Base-by-base conservation (phyloP, 2,888 invertebrate species). In the Schrankia costaestrigalis region DNA sequence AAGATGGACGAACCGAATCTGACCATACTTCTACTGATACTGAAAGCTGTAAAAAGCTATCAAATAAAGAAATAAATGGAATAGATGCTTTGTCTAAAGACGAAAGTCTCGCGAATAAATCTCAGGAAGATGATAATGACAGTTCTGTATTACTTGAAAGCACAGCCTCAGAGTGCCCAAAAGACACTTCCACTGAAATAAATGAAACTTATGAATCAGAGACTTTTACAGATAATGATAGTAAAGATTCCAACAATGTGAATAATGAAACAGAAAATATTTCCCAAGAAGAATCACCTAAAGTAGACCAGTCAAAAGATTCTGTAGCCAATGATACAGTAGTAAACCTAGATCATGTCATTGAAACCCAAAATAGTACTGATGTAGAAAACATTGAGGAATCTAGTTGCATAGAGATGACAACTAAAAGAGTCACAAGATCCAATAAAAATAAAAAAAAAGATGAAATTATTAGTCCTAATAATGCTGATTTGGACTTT, bases 131-230 rank as follows among this genome's bases (percentile, higher is more conserved):
- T 11, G 14, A 24, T 11, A 37, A 28, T 5, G 18, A 34, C 19
- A 26, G 35, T 24, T 18, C 9, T 8, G 3, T 4, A 3, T 7
- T 11, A 17, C 26, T 18, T 18, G 31, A 15, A 13, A 25, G 10
- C 17, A 12, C 1, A 6, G 13, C 14, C 6, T 18, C 26, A 9
- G 31, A 34, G 1, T 14, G 14, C 10, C 12, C 8, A 13, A 28
- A 45, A 31, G 25, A 39, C 10, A 11, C 9, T 26, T 24, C 25
- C 17, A 25, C 33, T 27, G 17, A 41, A 15, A 14, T 26, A 4
- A 56, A 49, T 35, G 35, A 31, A 11, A 29, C 17, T 31, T 34
- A 18, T 32, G 41, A 41, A 13, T 26, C 38, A 9, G 57, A 53
- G 17, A 45, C 38, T 6, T 39, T 15, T 4, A 30, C 30, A 0